Conservation (phyloP, 2,888 invertebrate species). For the Romanomermis culicivorax region DNA sequence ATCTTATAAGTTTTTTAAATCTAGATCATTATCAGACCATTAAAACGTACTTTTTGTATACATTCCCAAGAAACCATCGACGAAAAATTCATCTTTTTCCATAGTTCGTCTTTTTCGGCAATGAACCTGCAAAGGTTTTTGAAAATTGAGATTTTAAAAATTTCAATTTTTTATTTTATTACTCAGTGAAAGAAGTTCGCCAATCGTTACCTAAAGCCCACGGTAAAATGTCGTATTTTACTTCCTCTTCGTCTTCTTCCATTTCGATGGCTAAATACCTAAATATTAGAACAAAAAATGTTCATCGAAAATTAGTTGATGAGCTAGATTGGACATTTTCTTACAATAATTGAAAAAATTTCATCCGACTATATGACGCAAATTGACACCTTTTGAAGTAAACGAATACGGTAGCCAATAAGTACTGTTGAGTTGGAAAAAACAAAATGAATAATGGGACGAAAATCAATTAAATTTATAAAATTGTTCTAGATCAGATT, state of each 20-base stretch:
- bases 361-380: background rate
- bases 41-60: no score
- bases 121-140: background rate
- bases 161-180: background rate
- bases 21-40: no score
- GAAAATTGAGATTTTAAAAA: background rate
- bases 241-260: conserved; percentile 40
- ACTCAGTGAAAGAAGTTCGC: conserved; percentile 24
- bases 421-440: conserved; percentile 1
- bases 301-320: background rate
- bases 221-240: conserved; percentile 34
- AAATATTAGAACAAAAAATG: conserved; percentile 7
- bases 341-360: conserved; percentile 7
- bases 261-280: conserved; percentile 39
- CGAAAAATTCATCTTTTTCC: background rate
- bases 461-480: no score
- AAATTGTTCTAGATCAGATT: no score
- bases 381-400: conserved; percentile 2
- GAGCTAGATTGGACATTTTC: background rate
- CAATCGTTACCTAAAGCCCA: conserved; percentile 32
- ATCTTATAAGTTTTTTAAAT: no score
- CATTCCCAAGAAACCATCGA: background rate
- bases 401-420: conserved; percentile 6
- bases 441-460: no score
- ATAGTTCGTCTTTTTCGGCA: background rate